Conservation (phyloP, 2,888 invertebrate genomes). For the Pogonocherus hispidulus region DNA sequence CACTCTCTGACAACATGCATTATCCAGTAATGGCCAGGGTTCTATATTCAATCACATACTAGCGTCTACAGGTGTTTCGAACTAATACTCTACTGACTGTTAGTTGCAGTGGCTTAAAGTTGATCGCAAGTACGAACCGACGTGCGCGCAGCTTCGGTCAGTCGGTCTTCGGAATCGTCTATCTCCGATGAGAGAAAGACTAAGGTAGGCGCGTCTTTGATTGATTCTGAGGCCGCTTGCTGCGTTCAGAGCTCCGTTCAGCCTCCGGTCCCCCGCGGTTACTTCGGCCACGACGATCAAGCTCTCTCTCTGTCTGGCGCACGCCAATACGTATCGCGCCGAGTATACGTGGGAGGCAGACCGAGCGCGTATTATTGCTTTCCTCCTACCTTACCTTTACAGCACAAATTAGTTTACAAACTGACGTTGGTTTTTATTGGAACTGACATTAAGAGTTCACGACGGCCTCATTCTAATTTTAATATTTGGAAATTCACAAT, state of each 20-base stretch:
- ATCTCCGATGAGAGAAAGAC: conserved; percentile 51
- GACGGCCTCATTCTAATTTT: too few species aligned
- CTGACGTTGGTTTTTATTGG: too few species aligned
- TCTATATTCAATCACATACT: conserved; percentile 67
- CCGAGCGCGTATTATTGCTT: conserved; percentile 40
- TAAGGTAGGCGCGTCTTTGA: conserved; percentile 56
- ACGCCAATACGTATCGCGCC: conserved; percentile 33
- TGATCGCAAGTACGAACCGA: conserved; percentile 60
- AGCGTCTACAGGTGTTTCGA: conserved; percentile 70
- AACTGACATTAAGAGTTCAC: too few species aligned
- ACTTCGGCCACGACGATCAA: conserved; percentile 71
- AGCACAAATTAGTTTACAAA: too few species aligned
- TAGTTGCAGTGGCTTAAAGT: conserved; percentile 66
- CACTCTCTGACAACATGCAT: conserved; percentile 62
- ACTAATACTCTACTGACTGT: conserved; percentile 70
- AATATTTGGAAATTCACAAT: too few species aligned
- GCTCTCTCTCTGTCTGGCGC: conserved; percentile 62
- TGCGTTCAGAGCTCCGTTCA: conserved; percentile 71
- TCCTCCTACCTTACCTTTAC: too few species aligned
- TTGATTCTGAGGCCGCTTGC: conserved; percentile 58
- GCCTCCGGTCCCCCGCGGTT: conserved; percentile 76
- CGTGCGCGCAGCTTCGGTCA: conserved; percentile 51
- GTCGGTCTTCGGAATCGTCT: conserved; percentile 43
- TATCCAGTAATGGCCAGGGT: conserved; percentile 58
- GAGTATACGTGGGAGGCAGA: conserved; percentile 57